Evolutionary conservation across 2,797 vertebrate genomes (phyloP), one percentile per base, ranked within the genome.

Genomic region (Tenualosa ilisha): DNA sequence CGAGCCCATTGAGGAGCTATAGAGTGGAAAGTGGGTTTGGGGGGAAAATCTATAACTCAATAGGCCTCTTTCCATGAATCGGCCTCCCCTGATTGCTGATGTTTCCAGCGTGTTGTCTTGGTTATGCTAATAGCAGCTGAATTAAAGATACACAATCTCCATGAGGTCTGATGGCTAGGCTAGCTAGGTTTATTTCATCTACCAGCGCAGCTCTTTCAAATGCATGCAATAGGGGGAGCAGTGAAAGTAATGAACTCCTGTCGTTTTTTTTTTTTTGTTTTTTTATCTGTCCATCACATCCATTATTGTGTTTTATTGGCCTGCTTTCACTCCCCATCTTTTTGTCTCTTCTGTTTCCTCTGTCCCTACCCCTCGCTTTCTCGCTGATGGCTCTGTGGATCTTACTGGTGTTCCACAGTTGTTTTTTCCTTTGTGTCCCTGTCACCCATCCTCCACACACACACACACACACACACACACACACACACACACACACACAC

Each of bases 401-500:
- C 31, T 68, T 68, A 31, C 31, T 68, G 63, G 26, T 68, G 63
- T 20, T 20, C 68, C 24, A 17, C 31, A 75, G 31, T 75, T 40
- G 31, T 26, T 8, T 43, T 75, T 31, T 31, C 31, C 31, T 40
- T 75, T 75, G 12, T 75, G 68, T 75, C 15, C 6, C 68, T 75
- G 13, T 43, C 68, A 75, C 63, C 63, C 24, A 9, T 24, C 26
- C 63, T 65, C 63, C 81, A 11, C 50, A 1, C 24, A 17, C 81
- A 9, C 59, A 7, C 54, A 26, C 43, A 31, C 40, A 17, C 43
- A 6, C n/a, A 24, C 81, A 46, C 79, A n/a, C 54, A 49, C 81
- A 65, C 65, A 43, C 53, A 24, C 85, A 12, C 49, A 75, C 50
- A 85, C 17, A 83, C 84, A 86, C 83, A 11, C 51, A 86, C 65